Percentiles rank a stretch among this genome's conserved stretches.
Conservation (phyloP, 2,888 invertebrate genomes). For the Lepidocyrtoides sp. region DNA sequence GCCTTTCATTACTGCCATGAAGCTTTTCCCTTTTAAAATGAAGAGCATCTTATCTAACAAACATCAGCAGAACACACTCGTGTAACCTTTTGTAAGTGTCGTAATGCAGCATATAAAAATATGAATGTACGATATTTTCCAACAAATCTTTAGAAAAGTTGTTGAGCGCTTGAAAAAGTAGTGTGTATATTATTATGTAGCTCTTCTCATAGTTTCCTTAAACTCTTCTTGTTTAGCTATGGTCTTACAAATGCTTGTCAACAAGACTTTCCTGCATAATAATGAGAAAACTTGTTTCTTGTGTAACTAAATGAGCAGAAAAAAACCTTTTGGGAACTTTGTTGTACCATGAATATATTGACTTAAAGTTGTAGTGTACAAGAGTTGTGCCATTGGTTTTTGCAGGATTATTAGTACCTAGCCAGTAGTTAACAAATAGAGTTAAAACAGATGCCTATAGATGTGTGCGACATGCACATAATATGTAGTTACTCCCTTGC, state of each 20-base stretch:
- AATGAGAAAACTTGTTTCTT: constrained; percentile 68
- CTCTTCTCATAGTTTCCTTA: neutral
- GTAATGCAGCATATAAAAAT: neutral
- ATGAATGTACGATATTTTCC: too few relatives aligned
- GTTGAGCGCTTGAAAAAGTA: neutral
- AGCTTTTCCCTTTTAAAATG: neutral
- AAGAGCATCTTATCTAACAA: neutral
- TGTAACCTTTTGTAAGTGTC: neutral
- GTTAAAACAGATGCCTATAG: neutral
- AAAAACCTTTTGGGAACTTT: constrained; percentile 33
- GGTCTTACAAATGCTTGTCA: constrained; percentile 69
- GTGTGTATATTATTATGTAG: neutral
- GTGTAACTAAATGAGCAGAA: constrained; percentile 54
- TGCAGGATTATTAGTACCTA: neutral
- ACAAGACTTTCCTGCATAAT: constrained; percentile 74
- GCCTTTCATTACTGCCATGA: neutral
- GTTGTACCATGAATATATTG: neutral
- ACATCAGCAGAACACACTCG: neutral
- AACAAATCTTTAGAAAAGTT: too few relatives aligned
- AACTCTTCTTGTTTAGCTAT: constrained; percentile 56
- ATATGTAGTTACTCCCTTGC: neutral
- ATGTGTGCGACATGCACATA: neutral
- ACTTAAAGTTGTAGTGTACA: neutral
- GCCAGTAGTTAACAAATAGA: neutral
- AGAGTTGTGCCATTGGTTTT: neutral